Evolutionary conservation across 2,113 vertebrate species (phyloP).

Genomic region (Rhinichthys klamathensis): DNA sequence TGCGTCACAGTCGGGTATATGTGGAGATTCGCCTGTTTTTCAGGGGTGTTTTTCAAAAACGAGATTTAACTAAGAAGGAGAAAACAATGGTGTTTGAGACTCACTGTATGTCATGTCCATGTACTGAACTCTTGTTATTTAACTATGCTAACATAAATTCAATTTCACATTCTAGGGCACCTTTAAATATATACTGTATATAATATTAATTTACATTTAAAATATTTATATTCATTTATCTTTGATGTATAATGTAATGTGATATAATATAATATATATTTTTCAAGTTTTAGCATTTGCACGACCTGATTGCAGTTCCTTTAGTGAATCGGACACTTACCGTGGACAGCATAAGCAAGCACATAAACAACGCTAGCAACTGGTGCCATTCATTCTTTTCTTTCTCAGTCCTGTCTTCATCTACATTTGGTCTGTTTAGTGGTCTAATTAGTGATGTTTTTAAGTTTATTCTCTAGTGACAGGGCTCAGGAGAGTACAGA

Average conservation of each 20-base stretch:
- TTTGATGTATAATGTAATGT: neutral
- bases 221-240: neutral
- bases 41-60: too few species aligned
- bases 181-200: too few species aligned
- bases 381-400: neutral
- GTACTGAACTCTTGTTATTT: too few species aligned
- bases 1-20: too few species aligned
- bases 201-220: neutral
- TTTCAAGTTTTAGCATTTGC: neutral
- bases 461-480: slow-evolving; percentile 19
- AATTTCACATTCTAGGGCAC: too few species aligned
- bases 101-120: too few species aligned
- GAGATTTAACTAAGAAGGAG: too few species aligned
- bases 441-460: slow-evolving; percentile 24
- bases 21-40: too few species aligned
- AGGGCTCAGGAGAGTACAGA: neutral
- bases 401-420: slow-evolving; percentile 3
- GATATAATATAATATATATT: too few species aligned
- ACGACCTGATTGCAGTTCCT: neutral
- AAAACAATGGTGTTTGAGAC: too few species aligned
- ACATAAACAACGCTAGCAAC: neutral
- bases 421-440: slow-evolving; percentile 29
- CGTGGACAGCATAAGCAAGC: neutral
- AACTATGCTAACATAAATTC: too few species aligned
- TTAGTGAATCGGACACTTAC: neutral